Evolutionary conservation across 2,888 invertebrate genomes (phyloP), one percentile per base, ranked within the genome.

Genomic region (Plebejus argus): DNA sequence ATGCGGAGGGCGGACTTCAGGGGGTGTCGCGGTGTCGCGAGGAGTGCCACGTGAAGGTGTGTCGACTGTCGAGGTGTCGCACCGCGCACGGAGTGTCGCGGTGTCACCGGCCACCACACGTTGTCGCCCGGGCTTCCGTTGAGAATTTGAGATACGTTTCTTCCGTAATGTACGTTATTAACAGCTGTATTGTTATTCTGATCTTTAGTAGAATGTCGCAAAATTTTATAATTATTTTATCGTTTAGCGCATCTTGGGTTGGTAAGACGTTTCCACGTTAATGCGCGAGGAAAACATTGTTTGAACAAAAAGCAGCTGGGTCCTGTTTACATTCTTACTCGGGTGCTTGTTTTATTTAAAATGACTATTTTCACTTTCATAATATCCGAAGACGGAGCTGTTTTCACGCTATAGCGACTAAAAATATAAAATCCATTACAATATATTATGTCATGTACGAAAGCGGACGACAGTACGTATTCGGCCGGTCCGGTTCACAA

Each of bases 401-500:
- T 28, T 66, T 66, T 33, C 12, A 1, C 28, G 28, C 28, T 28
- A 15, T 28, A 33, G 28, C 28, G 15, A 12, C 12, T 61, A 3
- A 12, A 20, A 23, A 23, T 4, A 12, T 23, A 1, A 20, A n/a
- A 58, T 10, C 58, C 20, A 20, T 20, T 58, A 58, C 20, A 28
- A 28, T 28, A 20, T 8, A 20, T 20, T 3, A 20, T 20, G 3
- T n/a, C 58, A 58, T 58, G n/a, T 58, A 20, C 58, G 3, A 58
- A 58, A 58, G 18, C 20, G 58, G 10, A 58, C 58, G 3, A 10
- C 61, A 35, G 35, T 35, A 23, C 23, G 23, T 28, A 66, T 66
- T 66, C 61, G 23, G 61, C 5, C 61, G 61, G 61, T 66, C 66
- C 66, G 66, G 66, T 28, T 28, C 23, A 66, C 61, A 66, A 66